These are phyloP conservation scores for Caenorhabditis briggsae DNA, from an alignment of 1,140 invertebrate genomes.

Conservation along the genomic window DNA sequence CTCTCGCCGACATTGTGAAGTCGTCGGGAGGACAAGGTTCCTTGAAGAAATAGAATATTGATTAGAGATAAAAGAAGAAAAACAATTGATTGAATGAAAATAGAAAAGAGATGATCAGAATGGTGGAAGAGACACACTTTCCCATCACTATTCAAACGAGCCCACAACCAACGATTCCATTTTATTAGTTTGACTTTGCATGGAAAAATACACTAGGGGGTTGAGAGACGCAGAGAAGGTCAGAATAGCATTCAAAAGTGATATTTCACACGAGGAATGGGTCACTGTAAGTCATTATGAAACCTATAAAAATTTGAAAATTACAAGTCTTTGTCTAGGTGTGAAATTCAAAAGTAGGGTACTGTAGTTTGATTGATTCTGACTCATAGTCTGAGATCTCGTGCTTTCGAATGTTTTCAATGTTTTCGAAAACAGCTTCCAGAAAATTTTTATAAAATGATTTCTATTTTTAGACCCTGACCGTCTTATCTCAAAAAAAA, in stretches of 20 bases:
- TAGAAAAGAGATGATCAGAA: background rate
- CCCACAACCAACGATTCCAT: background rate
- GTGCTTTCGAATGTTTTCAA: background rate
- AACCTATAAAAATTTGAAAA: no score
- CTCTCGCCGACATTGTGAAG: constrained; percentile 28
- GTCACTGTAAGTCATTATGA: no score
- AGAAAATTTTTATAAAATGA: no score
- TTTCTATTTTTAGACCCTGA: no score
- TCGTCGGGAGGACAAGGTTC: constrained; percentile 1
- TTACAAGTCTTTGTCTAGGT: no score
- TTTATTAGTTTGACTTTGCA: constrained; percentile 39
- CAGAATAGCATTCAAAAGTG: background rate
- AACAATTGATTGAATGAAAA: constrained; percentile 3
- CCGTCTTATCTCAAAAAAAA: no score
- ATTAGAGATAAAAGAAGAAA: background rate
- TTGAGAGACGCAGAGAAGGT: background rate
- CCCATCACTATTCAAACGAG: constrained; percentile 47
- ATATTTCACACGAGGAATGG: no score
- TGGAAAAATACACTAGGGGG: constrained; percentile 10
- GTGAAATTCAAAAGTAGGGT: no score
- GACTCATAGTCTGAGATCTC: background rate
- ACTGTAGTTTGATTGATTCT: no score
- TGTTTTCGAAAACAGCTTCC: background rate
- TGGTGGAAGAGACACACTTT: background rate
- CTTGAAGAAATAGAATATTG: background rate